Evolutionary conservation across 35 echinoderm and acorn worm species (phyloP).

Genomic region (Chiridota heheva): DNA sequence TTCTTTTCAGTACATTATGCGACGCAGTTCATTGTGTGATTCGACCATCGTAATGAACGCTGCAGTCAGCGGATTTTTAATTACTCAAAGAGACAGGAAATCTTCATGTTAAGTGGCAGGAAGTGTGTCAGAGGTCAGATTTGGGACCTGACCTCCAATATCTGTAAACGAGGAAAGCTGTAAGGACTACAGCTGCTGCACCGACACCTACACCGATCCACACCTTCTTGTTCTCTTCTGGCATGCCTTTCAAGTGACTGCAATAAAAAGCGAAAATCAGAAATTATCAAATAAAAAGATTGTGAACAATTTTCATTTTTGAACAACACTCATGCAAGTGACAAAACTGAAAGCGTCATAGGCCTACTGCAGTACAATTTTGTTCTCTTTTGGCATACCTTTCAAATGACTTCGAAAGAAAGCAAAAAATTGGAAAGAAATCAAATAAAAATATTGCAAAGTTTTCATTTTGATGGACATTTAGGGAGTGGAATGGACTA

Average conservation of each 20-base stretch:
- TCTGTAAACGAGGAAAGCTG: conserved; percentile 56
- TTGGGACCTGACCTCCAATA: conserved; percentile 26
- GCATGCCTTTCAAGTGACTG: conserved; percentile 78
- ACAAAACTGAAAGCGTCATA: neutral
- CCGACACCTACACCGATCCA: conserved; percentile 71
- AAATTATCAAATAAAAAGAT: neutral
- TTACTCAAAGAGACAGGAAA: too few relatives aligned
- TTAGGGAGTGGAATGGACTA: too few relatives aligned
- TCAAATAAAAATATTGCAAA: neutral
- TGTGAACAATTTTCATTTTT: neutral
- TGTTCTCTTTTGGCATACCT: neutral
- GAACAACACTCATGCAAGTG: neutral
- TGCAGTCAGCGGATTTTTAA: too few relatives aligned
- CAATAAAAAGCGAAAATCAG: neutral
- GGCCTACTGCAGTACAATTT: neutral
- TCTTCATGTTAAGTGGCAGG: too few relatives aligned
- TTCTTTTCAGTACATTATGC: too few relatives aligned
- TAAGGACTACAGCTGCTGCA: conserved; percentile 32
- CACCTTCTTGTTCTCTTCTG: conserved; percentile 44
- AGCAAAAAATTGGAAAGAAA: neutral
- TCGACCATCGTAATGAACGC: too few relatives aligned
- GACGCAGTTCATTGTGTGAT: too few relatives aligned
- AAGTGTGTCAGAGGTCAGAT: conserved; percentile 33
- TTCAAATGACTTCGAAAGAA: neutral
- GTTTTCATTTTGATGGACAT: too few relatives aligned